Evolutionary conservation across 92 coral and sea anemone genomes (phyloP).

Genomic region (Palythoa grandis): DNA sequence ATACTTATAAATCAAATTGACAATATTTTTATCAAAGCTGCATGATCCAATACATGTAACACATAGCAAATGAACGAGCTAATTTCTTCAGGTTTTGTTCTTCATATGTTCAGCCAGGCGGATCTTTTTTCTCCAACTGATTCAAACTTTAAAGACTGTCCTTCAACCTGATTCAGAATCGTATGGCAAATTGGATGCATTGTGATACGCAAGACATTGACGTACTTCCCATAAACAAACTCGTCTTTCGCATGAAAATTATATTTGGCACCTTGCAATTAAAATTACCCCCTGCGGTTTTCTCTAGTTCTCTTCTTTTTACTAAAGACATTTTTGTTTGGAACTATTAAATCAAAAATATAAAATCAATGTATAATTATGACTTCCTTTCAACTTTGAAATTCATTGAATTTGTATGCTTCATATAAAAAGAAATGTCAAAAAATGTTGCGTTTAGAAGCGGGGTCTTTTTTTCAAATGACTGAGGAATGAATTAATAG

Average conservation of each 20-base stretch:
- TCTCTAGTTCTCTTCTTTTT: not conserved
- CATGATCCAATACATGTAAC: not conserved
- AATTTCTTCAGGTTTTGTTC: not conserved
- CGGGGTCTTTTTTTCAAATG: too few relatives aligned
- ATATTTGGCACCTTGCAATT: slow-evolving; percentile 32
- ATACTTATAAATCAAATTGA: slow-evolving; percentile 31
- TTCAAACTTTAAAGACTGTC: not conserved
- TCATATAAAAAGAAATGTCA: too few relatives aligned
- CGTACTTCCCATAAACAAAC: not conserved
- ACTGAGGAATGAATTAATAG: too few relatives aligned
- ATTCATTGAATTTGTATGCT: not conserved
- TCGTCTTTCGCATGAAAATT: not conserved
- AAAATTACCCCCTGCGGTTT: slow-evolving; percentile 31
- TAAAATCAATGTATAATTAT: not conserved
- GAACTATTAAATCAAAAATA: not conserved
- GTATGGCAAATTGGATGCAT: not conserved
- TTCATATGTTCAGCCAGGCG: not conserved
- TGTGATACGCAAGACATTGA: not conserved
- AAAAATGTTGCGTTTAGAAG: too few relatives aligned
- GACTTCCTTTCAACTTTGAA: not conserved
- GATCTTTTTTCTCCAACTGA: not conserved
- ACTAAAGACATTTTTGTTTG: not conserved
- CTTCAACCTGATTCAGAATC: not conserved
- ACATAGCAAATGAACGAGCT: not conserved
- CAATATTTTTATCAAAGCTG: slow-evolving; percentile 34